Conservation (phyloP, 2,113 vertebrate genomes). For the Orcinus orca region DNA sequence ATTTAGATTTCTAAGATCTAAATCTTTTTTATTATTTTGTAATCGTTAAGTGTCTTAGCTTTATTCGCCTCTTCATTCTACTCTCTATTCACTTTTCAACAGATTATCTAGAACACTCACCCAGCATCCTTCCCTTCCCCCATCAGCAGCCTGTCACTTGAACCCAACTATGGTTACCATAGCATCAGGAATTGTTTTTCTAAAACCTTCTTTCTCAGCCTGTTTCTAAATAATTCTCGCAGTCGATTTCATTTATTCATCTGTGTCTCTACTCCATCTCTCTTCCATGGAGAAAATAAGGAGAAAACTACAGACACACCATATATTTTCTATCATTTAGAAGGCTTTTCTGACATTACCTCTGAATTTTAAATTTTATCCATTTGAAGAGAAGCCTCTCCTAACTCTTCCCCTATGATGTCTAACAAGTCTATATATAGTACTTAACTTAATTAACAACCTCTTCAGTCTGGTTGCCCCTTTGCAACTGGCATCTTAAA, state of each 20-base stretch:
- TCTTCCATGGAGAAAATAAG: background rate
- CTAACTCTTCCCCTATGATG: background rate
- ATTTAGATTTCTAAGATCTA: background rate
- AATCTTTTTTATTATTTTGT: background rate
- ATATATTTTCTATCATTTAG: background rate
- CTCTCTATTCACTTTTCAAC: background rate
- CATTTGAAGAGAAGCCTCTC: conserved; percentile 32
- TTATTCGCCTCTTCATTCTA: background rate
- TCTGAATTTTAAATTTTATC: conserved; percentile 33
- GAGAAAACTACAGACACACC: background rate
- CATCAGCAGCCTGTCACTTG: background rate
- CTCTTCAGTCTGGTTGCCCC: conserved; percentile 26
- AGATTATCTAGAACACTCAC: background rate
- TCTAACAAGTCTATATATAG: conserved; percentile 47
- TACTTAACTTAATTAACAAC: conserved; percentile 53
- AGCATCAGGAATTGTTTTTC: background rate
- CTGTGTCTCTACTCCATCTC: background rate
- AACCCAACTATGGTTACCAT: background rate
- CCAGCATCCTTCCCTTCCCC: background rate
- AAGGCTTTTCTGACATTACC: background rate
- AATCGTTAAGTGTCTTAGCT: background rate
- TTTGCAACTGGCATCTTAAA: conserved; percentile 16
- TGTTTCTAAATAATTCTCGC: conserved; percentile 8
- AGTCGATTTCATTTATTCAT: conserved; percentile 6
- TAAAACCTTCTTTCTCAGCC: background rate